Evolutionary conservation across 1,140 invertebrate genomes (phyloP).

Genomic region (Liolophura sinensis): DNA sequence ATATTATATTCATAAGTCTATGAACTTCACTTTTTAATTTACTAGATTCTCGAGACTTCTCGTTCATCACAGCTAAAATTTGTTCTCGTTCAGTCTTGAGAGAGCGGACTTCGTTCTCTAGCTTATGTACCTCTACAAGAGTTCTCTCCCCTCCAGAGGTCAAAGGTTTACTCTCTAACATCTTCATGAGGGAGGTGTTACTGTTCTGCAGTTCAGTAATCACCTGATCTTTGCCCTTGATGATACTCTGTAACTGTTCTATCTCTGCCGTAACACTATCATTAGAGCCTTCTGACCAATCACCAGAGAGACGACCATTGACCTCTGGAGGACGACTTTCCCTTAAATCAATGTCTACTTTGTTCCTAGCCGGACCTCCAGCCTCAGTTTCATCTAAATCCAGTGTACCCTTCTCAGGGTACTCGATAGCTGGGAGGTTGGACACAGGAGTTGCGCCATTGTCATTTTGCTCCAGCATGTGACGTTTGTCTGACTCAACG

Average conservation of each 20-base stretch:
- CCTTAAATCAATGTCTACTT: background rate
- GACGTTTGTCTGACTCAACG: constrained; percentile 22
- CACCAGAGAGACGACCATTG: background rate
- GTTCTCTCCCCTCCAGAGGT: constrained; percentile 32
- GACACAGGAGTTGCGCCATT: constrained; percentile 1
- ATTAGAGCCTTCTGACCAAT: background rate
- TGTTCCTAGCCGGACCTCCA: background rate
- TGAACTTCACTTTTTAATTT: constrained; percentile 58
- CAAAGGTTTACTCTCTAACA: constrained; percentile 48
- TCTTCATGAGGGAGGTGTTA: constrained; percentile 44
- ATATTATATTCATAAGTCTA: constrained; percentile 55
- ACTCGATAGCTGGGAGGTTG: constrained; percentile 27
- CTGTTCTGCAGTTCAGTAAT: constrained; percentile 46
- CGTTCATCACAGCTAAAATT: constrained; percentile 58
- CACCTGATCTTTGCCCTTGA: constrained; percentile 45
- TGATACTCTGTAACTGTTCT: constrained; percentile 27
- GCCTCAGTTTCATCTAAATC: constrained; percentile 11
- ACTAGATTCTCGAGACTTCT: constrained; percentile 58
- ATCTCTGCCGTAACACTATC: constrained; percentile 25
- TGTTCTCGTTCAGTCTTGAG: constrained; percentile 55
- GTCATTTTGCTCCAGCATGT: constrained; percentile 15
- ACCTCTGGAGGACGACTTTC: background rate
- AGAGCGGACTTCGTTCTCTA: constrained; percentile 46
- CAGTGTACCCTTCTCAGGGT: constrained; percentile 19
- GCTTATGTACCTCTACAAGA: constrained; percentile 39